phyloP scores from a whole-genome alignment of 2,888 invertebrate genomes.

The Priocnemis perturbator region DNA sequence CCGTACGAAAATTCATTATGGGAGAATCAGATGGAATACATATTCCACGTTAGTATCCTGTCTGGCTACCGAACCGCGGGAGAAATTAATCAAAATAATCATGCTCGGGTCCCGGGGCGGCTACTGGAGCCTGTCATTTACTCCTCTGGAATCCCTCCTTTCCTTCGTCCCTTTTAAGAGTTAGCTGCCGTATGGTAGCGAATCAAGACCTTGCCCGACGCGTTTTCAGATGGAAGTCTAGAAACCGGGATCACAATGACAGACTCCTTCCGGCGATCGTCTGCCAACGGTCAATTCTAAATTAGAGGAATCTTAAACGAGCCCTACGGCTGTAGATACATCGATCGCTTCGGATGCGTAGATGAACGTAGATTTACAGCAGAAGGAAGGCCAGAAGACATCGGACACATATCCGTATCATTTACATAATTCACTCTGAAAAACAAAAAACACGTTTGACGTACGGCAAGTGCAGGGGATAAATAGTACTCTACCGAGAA shows the following conservation, averaged over 20 bases:
- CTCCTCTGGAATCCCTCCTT: slow-evolving; percentile 51
- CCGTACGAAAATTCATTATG: slow-evolving; percentile 15
- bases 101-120: slow-evolving; percentile 60
- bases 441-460: no score
- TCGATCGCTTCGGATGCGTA: no score
- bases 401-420: no score
- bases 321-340: background rate
- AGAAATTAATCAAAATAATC: slow-evolving; percentile 70
- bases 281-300: slow-evolving; percentile 43
- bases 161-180: slow-evolving; percentile 37
- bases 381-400: no score
- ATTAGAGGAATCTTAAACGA: slow-evolving; percentile 28
- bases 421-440: no score
- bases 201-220: slow-evolving; percentile 19
- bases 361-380: no score
- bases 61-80: slow-evolving; percentile 66
- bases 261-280: background rate
- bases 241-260: slow-evolving; percentile 31
- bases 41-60: slow-evolving; percentile 54
- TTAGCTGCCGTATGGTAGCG: slow-evolving; percentile 55
- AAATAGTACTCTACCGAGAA: no score
- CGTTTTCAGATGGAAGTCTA: slow-evolving; percentile 21
- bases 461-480: no score
- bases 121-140: slow-evolving; percentile 61
- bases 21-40: slow-evolving; percentile 36